Conservation (phyloP, 1,140 invertebrate genomes). For the Meloidogyne floridensis region DNA sequence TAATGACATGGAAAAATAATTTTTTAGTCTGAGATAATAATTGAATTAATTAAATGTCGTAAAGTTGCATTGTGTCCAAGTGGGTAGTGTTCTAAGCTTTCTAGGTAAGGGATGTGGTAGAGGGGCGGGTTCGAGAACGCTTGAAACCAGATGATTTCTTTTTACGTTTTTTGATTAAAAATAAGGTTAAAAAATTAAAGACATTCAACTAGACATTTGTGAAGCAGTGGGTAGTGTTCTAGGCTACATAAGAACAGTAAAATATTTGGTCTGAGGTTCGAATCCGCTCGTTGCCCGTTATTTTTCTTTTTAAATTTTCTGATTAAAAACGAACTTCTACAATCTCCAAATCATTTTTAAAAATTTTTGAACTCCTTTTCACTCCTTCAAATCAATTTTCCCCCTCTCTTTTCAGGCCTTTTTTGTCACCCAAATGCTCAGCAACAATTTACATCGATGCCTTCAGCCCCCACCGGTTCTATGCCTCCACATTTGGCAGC, state of each 20-base stretch:
- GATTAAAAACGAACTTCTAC: too few relatives aligned
- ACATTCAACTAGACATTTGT: too few relatives aligned
- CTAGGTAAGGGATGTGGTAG: not conserved
- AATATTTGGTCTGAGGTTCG: too few relatives aligned
- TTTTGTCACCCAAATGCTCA: constrained; percentile 1
- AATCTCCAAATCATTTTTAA: too few relatives aligned
- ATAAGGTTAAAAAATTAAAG: too few relatives aligned
- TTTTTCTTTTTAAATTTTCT: too few relatives aligned
- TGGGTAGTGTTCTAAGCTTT: not conserved
- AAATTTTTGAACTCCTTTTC: not conserved
- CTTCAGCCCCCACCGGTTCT: not conserved
- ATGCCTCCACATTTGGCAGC: constrained; percentile 8
- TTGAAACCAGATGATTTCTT: too few relatives aligned
- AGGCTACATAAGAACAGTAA: too few relatives aligned
- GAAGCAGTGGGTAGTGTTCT: too few relatives aligned
- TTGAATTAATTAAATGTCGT: not conserved
- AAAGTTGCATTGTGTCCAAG: not conserved
- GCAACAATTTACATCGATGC: constrained; percentile 4
- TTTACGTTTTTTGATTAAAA: too few relatives aligned
- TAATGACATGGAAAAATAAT: not conserved
- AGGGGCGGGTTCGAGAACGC: too few relatives aligned
- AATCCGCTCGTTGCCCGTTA: too few relatives aligned
- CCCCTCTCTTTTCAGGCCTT: not conserved
- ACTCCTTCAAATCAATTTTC: not conserved
- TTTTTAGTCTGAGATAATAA: not conserved